Base-by-base conservation (phyloP, 2,113 vertebrate species). In the Neodon shergylaensis region DNA sequence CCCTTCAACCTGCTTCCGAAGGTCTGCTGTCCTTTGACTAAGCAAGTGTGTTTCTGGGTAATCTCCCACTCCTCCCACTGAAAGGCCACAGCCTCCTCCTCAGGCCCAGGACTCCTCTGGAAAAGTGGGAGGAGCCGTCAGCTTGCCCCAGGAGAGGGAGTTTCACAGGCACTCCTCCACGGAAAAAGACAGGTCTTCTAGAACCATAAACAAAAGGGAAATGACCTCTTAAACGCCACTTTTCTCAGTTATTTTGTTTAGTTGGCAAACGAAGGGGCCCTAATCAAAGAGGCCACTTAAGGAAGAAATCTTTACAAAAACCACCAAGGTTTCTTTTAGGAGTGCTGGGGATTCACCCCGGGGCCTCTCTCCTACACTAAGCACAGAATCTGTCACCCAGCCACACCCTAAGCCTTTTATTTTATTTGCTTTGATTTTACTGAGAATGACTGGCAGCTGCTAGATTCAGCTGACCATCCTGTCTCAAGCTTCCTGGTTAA, bases 231-330 rank as follows among this genome's bases (percentile, higher is more conserved):
- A 54, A 86, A 95, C 26, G n/a, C 61, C 24, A 13, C 74, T 47
- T 91, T 95, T 81, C n/a, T 87, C 52, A 85, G 36, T 61, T 77
- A 26, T 7, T 33, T n/a, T 54, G 81, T 89, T 89, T 68, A 81
- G n/a, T 31, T 94, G 77, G 39, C 36, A 52, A 88, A 88, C n/a
- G 76, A 94, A 91, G 58, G 52, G 7, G 16, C 36, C 49, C 52
- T 76, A 8, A 44, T 33, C 58, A 36, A 66, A 68, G 58, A 87
- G 16, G 10, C 83, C 70, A 58, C 5, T 54, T 83, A 11, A 68
- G 14, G 54, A 77, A 86, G 26, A 86, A 12, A 86, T 61, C 19
- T 26, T 91, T 58, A 63, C 24, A 65, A 65, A 76, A 83, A 28
- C 6, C 81, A 72, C 31, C 10, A 10, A 66, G 21, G 8, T 28